These are phyloP conservation scores for Rhingia rostrata DNA, from an alignment of 2,888 invertebrate species.

Conservation along the genomic window DNA sequence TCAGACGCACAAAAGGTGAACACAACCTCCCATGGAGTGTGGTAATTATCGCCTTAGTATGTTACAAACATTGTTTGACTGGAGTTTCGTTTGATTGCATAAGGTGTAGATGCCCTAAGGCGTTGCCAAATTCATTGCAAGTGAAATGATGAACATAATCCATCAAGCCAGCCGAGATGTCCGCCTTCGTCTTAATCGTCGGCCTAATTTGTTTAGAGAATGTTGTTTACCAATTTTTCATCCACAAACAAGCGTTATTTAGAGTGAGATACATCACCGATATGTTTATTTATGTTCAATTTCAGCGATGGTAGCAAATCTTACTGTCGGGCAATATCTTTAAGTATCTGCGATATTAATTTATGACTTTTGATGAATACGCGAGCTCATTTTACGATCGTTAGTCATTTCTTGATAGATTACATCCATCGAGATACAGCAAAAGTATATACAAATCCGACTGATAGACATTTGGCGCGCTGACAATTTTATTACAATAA, in stretches of 20 bases:
- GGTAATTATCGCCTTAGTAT: conserved; percentile 34
- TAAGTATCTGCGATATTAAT: background rate
- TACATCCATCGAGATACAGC: background rate
- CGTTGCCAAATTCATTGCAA: conserved; percentile 12
- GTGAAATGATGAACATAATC: background rate
- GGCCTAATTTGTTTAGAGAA: conserved; percentile 28
- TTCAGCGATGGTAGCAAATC: background rate
- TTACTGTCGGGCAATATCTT: background rate
- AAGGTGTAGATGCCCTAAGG: background rate
- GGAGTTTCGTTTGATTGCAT: conserved; percentile 17
- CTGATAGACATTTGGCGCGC: background rate
- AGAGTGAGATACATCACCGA: background rate
- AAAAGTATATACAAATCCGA: background rate
- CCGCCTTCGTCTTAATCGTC: background rate
- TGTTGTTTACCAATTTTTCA: background rate
- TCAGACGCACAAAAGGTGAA: conserved; percentile 2
- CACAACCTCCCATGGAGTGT: conserved; percentile 21
- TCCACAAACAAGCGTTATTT: background rate
- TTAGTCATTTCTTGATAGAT: background rate
- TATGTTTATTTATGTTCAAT: background rate
- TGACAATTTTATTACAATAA: conserved; percentile 5
- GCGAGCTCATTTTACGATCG: background rate
- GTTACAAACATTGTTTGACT: conserved; percentile 6
- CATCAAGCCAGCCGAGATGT: conserved; percentile 1
- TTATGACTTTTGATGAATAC: conserved; percentile 3